Evolutionary conservation across 2,797 vertebrate species (phyloP).

Genomic region (Gymnothorax reevesii): DNA sequence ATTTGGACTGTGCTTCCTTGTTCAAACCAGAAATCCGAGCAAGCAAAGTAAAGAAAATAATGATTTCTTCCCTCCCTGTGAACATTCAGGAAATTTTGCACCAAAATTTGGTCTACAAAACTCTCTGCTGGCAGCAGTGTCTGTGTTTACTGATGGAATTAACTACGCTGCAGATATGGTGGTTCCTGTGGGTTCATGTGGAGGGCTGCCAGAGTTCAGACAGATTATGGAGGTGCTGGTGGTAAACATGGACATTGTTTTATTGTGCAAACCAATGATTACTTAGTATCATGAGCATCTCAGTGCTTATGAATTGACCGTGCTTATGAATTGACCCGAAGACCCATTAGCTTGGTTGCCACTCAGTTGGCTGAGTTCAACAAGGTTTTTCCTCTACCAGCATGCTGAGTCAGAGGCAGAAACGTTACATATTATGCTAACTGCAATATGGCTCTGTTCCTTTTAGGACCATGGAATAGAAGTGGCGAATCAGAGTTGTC

Average conservation of each 20-base stretch:
- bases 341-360: slow-evolving; percentile 22
- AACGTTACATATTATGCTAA: slow-evolving; percentile 24
- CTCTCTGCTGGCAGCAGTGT: slow-evolving; percentile 27
- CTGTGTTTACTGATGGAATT: slow-evolving; percentile 24
- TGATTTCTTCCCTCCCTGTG: slow-evolving; percentile 27
- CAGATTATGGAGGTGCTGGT: slow-evolving; percentile 1
- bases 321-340: slow-evolving; percentile 2
- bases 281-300: slow-evolving; percentile 15
- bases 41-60: slow-evolving; percentile 12
- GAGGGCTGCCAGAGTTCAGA: slow-evolving; percentile 14
- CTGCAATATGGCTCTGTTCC: background rate
- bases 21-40: slow-evolving; percentile 1
- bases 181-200: background rate
- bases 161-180: slow-evolving; percentile 30
- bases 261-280: background rate
- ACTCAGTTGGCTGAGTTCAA: slow-evolving; percentile 49
- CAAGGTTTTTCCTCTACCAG: slow-evolving; percentile 43
- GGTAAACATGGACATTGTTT: slow-evolving; percentile 3
- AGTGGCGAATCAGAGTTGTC: background rate
- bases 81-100: slow-evolving; percentile 22
- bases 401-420: slow-evolving; percentile 35
- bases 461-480: background rate
- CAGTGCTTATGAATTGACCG: background rate
- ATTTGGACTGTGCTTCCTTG: slow-evolving; percentile 3
- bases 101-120: slow-evolving; percentile 3